Conservation (phyloP, 2,888 invertebrate genomes). For the Eupithecia dodoneata region DNA sequence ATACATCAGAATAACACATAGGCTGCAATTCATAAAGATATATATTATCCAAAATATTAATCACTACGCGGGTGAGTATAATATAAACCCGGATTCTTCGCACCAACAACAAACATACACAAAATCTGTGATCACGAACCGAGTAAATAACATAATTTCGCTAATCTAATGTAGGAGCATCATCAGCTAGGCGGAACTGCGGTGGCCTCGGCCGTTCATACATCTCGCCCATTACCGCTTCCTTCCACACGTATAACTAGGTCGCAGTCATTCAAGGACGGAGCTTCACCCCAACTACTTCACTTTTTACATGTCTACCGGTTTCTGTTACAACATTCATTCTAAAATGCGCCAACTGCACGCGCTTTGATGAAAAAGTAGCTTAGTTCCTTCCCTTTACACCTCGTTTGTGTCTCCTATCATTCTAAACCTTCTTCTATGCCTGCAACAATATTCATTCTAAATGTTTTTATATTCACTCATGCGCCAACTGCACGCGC, state of each 20-base stretch:
- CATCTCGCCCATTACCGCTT: constrained; percentile 68
- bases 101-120: not conserved
- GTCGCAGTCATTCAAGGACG: constrained; percentile 52
- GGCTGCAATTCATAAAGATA: no score
- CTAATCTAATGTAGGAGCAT: constrained; percentile 26
- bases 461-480: no score
- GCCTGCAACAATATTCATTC: no score
- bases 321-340: constrained; percentile 2
- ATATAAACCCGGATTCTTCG: not conserved
- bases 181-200: constrained; percentile 48
- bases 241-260: constrained; percentile 57
- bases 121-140: not conserved
- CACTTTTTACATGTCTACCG: not conserved
- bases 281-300: constrained; percentile 30
- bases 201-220: constrained; percentile 66
- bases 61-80: no score
- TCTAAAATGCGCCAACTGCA: not conserved
- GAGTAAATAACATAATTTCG: constrained; percentile 17
- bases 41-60: no score
- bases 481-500: no score
- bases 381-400: not conserved
- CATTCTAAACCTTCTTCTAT: no score
- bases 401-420: no score
- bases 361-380: not conserved
- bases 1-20: no score